Conservation (phyloP, 2,113 vertebrate species). For the Malurus elegans region DNA sequence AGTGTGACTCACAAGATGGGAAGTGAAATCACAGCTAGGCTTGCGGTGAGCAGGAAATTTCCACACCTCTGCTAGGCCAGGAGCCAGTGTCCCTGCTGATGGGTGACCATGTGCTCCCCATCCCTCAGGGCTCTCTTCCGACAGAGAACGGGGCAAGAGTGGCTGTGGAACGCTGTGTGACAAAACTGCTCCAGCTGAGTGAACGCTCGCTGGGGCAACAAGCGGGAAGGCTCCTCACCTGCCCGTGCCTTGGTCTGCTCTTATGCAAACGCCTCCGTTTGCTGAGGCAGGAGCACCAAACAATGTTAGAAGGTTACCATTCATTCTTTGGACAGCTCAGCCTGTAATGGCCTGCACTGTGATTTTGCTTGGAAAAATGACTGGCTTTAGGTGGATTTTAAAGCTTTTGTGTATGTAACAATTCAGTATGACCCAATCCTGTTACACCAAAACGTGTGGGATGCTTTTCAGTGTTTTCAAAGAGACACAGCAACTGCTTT, state of each 20-base stretch:
- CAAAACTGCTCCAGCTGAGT: not conserved
- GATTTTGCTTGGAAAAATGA: not conserved
- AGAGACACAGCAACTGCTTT: not conserved
- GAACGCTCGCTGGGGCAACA: fast-evolving
- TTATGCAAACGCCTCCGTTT: not conserved
- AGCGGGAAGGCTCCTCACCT: not conserved
- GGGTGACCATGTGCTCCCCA: not conserved
- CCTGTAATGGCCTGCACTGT: not conserved
- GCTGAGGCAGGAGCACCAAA: not conserved
- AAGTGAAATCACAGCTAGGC: not conserved
- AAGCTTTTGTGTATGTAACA: not conserved
- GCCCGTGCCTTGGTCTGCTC: fast-evolving
- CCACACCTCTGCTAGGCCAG: not conserved
- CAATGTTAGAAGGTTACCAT: fast-evolving
- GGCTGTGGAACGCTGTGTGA: not conserved
- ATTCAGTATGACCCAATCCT: not conserved
- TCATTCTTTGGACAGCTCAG: not conserved
- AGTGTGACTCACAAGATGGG: not conserved
- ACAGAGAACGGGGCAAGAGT: fast-evolving
- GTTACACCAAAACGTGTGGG: not conserved
- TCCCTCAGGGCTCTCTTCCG: not conserved
- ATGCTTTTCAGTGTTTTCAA: not conserved
- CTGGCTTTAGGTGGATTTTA: not conserved
- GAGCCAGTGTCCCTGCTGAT: not conserved
- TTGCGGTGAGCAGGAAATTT: not conserved